Conservation (phyloP, 1,140 invertebrate species). For the Drosophila sp. region DNA sequence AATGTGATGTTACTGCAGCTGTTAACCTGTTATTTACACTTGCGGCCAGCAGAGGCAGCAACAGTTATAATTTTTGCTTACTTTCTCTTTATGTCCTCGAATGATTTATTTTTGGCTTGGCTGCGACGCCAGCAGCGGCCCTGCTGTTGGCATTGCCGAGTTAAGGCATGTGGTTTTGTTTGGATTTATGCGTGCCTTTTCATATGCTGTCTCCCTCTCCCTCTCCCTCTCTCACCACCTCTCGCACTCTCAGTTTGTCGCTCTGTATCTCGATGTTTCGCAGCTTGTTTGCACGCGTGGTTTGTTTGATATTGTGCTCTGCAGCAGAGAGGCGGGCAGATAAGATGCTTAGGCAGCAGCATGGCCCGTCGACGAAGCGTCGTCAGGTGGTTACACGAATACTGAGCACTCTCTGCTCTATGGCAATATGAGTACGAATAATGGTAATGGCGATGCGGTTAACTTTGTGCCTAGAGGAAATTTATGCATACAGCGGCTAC, state of each 20-base stretch:
- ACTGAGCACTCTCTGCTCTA: constrained; percentile 22
- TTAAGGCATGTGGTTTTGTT: constrained; percentile 78
- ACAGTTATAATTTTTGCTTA: constrained; percentile 82
- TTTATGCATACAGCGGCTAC: constrained; percentile 65
- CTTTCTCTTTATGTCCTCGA: constrained; percentile 78
- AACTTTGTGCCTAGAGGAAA: constrained; percentile 54
- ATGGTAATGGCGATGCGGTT: constrained; percentile 44
- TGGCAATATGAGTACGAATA: constrained; percentile 5
- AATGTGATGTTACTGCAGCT: constrained; percentile 55
- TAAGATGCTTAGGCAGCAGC: constrained; percentile 72
- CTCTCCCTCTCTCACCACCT: neutral
- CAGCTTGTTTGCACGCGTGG: constrained; percentile 70
- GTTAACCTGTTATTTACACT: constrained; percentile 75
- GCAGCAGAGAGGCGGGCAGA: constrained; percentile 47
- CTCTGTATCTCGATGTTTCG: constrained; percentile 35
- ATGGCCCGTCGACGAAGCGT: constrained; percentile 20
- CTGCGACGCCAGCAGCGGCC: constrained; percentile 37
- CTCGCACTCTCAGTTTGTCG: neutral
- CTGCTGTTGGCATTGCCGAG: constrained; percentile 39
- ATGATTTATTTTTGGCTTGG: constrained; percentile 79
- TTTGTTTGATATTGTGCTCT: constrained; percentile 70
- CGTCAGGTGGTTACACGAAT: constrained; percentile 22
- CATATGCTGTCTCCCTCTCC: neutral
- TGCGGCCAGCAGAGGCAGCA: constrained; percentile 68
- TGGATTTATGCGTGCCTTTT: constrained; percentile 72